Percentiles rank a stretch among this genome's conserved stretches.
phyloP scores from a whole-genome alignment of 2,888 invertebrate species.

The Pimpla rufipes region DNA sequence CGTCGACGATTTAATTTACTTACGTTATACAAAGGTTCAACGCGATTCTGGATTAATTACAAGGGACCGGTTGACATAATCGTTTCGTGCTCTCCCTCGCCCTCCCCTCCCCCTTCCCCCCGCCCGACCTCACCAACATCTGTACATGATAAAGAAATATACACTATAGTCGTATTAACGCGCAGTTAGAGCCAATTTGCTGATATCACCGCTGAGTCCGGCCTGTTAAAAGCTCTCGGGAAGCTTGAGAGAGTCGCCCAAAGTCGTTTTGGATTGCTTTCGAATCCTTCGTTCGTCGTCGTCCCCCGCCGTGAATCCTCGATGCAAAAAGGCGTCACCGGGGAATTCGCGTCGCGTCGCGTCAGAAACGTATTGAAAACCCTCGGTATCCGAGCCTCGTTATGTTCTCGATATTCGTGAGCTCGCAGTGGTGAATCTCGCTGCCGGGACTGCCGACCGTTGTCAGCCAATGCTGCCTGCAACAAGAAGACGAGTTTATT shows the following conservation, averaged over 20 bases:
- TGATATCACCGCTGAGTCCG: constrained; percentile 16
- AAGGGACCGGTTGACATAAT: constrained; percentile 40
- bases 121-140: constrained; percentile 28
- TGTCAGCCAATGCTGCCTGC: constrained; percentile 93
- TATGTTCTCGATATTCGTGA: constrained; percentile 93
- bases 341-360: constrained; percentile 9
- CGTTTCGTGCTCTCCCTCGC: constrained; percentile 16
- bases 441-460: constrained; percentile 94
- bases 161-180: constrained; percentile 58
- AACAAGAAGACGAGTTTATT: constrained; percentile 57
- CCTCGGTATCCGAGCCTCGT: constrained; percentile 89
- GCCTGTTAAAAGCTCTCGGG: constrained; percentile 24
- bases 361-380: constrained; percentile 93
- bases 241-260: neutral
- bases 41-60: constrained; percentile 61
- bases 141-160: constrained; percentile 66
- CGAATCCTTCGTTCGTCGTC: constrained; percentile 5
- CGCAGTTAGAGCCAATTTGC: constrained; percentile 49
- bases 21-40: constrained; percentile 47
- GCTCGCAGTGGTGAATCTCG: constrained; percentile 93
- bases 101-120: neutral
- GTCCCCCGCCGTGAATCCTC: neutral
- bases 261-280: constrained; percentile 23
- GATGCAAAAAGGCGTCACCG: constrained; percentile 18
- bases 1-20: constrained; percentile 27